Evolutionary conservation across 2,888 invertebrate genomes (phyloP).

Genomic region (Hirtodrosophila duncani): DNA sequence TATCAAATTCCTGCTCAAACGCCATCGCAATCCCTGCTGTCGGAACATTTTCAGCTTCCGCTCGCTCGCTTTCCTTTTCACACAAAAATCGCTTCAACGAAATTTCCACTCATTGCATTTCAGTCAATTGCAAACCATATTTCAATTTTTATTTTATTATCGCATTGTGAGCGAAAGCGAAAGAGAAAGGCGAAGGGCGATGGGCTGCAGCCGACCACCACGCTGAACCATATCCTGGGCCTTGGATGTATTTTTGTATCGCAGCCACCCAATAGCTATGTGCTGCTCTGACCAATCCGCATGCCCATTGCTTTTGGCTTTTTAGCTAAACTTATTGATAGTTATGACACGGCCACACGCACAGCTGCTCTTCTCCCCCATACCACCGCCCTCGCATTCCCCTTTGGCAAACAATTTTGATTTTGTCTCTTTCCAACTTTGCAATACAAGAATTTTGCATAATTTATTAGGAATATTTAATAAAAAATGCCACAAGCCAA

Average conservation of each 20-base stretch:
- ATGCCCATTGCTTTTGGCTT: conserved; percentile 19
- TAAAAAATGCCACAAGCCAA: conserved; percentile 68
- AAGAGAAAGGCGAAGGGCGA: conserved; percentile 6
- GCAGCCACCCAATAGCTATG: conserved; percentile 25
- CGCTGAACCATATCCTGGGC: conserved; percentile 39
- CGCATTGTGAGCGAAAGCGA: conserved; percentile 38
- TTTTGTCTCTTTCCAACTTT: conserved; percentile 36
- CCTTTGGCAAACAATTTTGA: conserved; percentile 50
- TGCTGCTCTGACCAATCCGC: conserved; percentile 11
- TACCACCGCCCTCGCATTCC: background rate
- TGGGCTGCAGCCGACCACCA: no score
- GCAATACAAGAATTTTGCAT: conserved; percentile 68
- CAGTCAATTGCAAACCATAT: conserved; percentile 68
- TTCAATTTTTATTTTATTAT: conserved; percentile 71
- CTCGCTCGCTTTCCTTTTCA: conserved; percentile 14
- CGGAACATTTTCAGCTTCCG: background rate
- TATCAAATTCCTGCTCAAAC: no score
- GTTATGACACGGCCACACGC: conserved; percentile 58
- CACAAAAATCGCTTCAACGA: conserved; percentile 43
- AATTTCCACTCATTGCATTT: conserved; percentile 69
- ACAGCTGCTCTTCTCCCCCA: conserved; percentile 13
- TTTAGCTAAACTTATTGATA: conserved; percentile 56
- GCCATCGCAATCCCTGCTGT: no score
- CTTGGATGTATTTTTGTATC: conserved; percentile 53
- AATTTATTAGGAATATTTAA: conserved; percentile 72